Conservation (phyloP, 2,797 vertebrate genomes). For the Pseudochirops corinnae region DNA sequence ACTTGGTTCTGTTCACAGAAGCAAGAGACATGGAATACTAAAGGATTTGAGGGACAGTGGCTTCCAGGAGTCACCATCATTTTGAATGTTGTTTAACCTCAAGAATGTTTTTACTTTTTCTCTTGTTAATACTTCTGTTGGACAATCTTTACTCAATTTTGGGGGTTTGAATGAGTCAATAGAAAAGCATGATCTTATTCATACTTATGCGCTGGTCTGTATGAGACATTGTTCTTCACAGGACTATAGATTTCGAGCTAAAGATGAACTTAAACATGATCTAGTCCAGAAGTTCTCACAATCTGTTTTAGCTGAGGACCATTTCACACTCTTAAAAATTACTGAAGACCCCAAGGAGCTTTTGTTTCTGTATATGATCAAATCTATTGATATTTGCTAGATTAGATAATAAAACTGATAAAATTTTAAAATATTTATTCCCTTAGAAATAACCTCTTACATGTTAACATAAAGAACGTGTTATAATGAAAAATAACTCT, state of each 20-base stretch:
- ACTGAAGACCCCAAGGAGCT: not conserved
- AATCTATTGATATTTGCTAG: not conserved
- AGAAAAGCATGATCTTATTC: not conserved
- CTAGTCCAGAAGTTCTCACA: not conserved
- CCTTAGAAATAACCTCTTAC: no score
- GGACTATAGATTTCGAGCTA: not conserved
- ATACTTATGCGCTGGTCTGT: not conserved
- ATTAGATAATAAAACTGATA: not conserved
- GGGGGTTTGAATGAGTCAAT: not conserved
- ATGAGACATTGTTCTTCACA: not conserved
- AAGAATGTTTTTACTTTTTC: conserved; percentile 50
- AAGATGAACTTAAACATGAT: not conserved
- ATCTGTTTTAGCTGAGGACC: not conserved
- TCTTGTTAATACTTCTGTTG: conserved; percentile 48
- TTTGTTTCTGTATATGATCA: not conserved
- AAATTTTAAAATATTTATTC: no score
- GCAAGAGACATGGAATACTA: not conserved
- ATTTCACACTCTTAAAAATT: not conserved
- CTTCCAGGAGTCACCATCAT: conserved; percentile 15
- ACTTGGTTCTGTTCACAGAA: not conserved
- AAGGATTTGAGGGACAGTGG: conserved; percentile 19
- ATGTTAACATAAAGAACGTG: no score
- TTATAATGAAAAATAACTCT: no score
- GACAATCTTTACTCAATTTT: conserved; percentile 52
- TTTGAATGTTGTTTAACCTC: conserved; percentile 46